Evolutionary conservation across 2,113 vertebrate genomes (phyloP).

Genomic region (Carollia perspicillata): DNA sequence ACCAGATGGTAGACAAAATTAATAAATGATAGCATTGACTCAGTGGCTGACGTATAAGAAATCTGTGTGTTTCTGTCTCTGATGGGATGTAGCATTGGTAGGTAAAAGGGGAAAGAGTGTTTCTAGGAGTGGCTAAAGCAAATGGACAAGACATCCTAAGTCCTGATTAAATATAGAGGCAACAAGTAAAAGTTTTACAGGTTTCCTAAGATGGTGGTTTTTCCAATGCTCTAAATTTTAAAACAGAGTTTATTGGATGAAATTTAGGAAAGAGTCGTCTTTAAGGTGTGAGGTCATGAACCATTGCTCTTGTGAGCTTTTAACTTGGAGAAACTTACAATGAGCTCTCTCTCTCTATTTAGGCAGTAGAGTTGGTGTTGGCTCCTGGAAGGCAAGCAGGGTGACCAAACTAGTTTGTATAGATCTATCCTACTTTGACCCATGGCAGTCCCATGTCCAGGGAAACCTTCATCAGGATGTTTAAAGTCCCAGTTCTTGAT

Average conservation of each 20-base stretch:
- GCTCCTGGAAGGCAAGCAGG: neutral
- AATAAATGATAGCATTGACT: neutral
- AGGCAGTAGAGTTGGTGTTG: accelerated
- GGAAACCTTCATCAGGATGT: neutral
- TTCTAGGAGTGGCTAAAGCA: neutral
- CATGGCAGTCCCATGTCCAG: neutral
- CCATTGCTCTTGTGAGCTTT: neutral
- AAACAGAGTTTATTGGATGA: neutral
- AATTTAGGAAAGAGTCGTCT: neutral
- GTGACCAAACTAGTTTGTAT: neutral
- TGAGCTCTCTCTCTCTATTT: neutral
- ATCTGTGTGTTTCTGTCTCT: neutral
- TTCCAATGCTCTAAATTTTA: neutral
- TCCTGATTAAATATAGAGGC: neutral
- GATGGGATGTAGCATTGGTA: neutral
- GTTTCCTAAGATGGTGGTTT: neutral
- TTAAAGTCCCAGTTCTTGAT: neutral
- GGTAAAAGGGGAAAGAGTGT: neutral
- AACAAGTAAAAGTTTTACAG: neutral
- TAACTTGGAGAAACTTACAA: neutral
- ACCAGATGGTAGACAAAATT: neutral
- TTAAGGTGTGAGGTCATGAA: neutral
- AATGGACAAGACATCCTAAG: neutral
- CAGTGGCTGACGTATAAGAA: neutral
- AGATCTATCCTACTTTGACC: neutral